Evolutionary conservation across 2,113 vertebrate species (phyloP).

Genomic region (Ia io): DNA sequence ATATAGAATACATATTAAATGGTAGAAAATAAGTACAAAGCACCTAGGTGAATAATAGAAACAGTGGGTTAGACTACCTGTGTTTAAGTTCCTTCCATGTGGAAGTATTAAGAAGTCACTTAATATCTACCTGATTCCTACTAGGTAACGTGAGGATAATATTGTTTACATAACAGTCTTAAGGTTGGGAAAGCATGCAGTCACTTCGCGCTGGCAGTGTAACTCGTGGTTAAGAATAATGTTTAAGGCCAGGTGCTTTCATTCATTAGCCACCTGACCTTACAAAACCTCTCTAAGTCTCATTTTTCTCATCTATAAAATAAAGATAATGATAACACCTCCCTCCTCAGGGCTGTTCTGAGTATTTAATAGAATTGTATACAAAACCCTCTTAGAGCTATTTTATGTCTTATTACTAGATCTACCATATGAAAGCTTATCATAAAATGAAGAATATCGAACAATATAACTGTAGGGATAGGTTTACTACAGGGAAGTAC

Average conservation of each 20-base stretch:
- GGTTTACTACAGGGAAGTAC: not conserved
- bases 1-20: not conserved
- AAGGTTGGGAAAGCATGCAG: not conserved
- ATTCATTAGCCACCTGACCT: not conserved
- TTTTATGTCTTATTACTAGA: not conserved
- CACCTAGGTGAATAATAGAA: not conserved
- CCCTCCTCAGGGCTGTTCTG: not conserved
- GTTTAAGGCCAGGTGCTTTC: not conserved
- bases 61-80: not conserved
- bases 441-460: not conserved
- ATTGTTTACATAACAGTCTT: not conserved
- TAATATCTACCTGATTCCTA: not conserved
- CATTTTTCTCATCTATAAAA: slow-evolving; percentile 31
- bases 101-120: not conserved
- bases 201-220: not conserved
- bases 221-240: not conserved
- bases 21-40: slow-evolving; percentile 1
- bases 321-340: not conserved
- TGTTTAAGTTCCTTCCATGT: not conserved
- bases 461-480: not conserved
- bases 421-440: not conserved
- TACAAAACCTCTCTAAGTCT: slow-evolving; percentile 9
- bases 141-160: not conserved
- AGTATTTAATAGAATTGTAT: slow-evolving; percentile 17
- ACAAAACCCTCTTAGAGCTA: not conserved